Base-by-base conservation (phyloP, 2,797 vertebrate species). In the Botia kubotai region DNA sequence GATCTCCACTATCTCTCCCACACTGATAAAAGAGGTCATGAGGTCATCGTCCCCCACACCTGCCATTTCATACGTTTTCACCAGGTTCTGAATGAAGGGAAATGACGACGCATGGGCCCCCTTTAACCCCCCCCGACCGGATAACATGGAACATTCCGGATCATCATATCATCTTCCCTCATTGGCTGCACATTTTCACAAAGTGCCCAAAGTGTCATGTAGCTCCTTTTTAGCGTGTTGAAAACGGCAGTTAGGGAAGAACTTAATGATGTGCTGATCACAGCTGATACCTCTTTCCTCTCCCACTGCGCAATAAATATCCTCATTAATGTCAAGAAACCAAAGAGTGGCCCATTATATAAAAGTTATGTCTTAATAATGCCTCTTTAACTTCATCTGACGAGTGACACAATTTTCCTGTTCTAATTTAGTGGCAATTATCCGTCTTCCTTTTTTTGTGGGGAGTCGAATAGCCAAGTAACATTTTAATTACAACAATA, bases 161-260 rank as follows among this genome's bases (percentile, higher is more conserved):
- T 90, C 85, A 86, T 90, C 86, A 89, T 89, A 86, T 89, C 86
- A 86, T 90, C 86, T 89, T 90, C 86, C 74, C 82, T 85, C 86
- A 68, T 75, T 85, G 83, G 83, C 80, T 86, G 58, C 88, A 90
- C 86, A 85, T 91, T 90, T 90, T 86, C 80, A 43, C 85, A 87
- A 91, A 92, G 87, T 90, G 88, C 80, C 86, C 76, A 85, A 89
- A 92, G 88, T 91, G 90, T 88, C 86, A 84, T 87, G 88, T 85
- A 85, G 87, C 89, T 90, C 87, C 83, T 84, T 87, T 84, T 87
- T 84, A 87, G 87, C 81, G 84, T 63, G 70, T 83, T 74, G 82
- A 79, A 77, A 77, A 79, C 83, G 79, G 85, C 82, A 72, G 82
- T 70, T 80, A 77, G 87, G 82, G 77, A 82, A 79, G 86, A 84